A percentile compares a stretch with the other conserved stretches of the same genome.
Evolutionary conservation across 2,797 vertebrate species (phyloP).

Genomic region (Macrochelys suwanniensis): DNA sequence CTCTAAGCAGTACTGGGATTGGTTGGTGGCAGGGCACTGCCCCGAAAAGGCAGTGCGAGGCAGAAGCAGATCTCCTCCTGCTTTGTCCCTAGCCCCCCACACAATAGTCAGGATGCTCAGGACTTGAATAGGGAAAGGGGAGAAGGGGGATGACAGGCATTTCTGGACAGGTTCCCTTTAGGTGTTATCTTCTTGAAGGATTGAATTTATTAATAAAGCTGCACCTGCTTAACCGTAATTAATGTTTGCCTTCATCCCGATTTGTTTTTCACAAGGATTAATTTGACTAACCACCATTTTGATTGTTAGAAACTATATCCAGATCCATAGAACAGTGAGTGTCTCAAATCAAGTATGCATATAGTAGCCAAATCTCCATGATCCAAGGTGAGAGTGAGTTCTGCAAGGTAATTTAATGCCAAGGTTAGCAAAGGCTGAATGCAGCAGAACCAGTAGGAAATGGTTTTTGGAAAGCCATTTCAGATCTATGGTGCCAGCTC

Average conservation of each 20-base stretch:
- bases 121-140: neutral
- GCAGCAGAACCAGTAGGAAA: neutral
- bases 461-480: neutral
- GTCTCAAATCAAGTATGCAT: neutral
- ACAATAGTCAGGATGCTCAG: neutral
- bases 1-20: neutral
- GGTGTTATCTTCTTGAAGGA: neutral
- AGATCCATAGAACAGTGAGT: neutral
- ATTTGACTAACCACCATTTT: neutral
- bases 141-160: neutral
- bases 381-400: neutral
- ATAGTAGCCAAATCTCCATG: neutral
- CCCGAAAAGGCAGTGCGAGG: neutral
- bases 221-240: neutral
- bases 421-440: neutral
- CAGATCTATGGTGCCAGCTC: neutral
- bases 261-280: slow-evolving; percentile 2
- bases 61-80: neutral
- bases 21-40: neutral
- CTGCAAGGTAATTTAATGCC: neutral
- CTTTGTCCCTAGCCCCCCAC: neutral
- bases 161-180: neutral
- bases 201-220: neutral
- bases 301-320: neutral
- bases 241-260: neutral